Evolutionary conservation across 2,888 invertebrate species (phyloP).

Genomic region (Eucriotettix oculatus): DNA sequence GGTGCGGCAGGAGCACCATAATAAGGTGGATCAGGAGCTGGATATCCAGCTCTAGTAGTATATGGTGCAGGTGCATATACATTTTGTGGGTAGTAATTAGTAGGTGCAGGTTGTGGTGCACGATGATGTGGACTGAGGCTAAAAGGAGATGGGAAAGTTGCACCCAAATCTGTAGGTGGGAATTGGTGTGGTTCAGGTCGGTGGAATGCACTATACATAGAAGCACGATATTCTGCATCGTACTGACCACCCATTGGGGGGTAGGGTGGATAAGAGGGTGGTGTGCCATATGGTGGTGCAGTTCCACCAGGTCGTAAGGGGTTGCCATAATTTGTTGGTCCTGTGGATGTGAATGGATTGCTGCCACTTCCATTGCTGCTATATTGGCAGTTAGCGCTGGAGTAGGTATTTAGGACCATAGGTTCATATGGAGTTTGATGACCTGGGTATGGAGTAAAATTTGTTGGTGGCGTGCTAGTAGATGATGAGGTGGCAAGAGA

Average conservation of each 20-base stretch:
- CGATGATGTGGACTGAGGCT: slow-evolving; percentile 1
- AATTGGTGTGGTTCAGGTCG: slow-evolving; percentile 14
- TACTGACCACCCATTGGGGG: not conserved
- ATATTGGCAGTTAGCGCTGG: slow-evolving; percentile 1
- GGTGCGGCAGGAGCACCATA: slow-evolving; percentile 2
- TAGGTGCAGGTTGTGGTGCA: not conserved
- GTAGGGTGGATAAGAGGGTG: not conserved
- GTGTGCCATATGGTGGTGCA: slow-evolving; percentile 3
- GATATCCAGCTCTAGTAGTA: slow-evolving; percentile 5
- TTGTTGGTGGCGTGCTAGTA: not conserved
- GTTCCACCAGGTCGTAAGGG: slow-evolving; percentile 1
- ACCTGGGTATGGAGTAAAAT: slow-evolving; percentile 1
- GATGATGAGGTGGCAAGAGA: not conserved
- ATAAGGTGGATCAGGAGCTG: slow-evolving; percentile 6
- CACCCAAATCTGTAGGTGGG: slow-evolving; percentile 3
- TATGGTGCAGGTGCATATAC: slow-evolving; percentile 8
- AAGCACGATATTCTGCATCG: slow-evolving; percentile 10
- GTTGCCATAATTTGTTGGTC: slow-evolving; percentile 3
- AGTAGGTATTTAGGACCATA: slow-evolving; percentile 7
- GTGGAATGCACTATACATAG: slow-evolving; percentile 15
- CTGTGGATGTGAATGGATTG: slow-evolving; percentile 4
- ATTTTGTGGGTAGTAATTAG: slow-evolving; percentile 10
- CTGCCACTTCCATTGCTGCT: not conserved
- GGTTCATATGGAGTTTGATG: slow-evolving; percentile 9
- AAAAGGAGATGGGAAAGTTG: slow-evolving; percentile 1